Evolutionary conservation across 2,113 vertebrate genomes (phyloP), one percentile per base, ranked within the genome.

Genomic region (Zosterops lateralis): DNA sequence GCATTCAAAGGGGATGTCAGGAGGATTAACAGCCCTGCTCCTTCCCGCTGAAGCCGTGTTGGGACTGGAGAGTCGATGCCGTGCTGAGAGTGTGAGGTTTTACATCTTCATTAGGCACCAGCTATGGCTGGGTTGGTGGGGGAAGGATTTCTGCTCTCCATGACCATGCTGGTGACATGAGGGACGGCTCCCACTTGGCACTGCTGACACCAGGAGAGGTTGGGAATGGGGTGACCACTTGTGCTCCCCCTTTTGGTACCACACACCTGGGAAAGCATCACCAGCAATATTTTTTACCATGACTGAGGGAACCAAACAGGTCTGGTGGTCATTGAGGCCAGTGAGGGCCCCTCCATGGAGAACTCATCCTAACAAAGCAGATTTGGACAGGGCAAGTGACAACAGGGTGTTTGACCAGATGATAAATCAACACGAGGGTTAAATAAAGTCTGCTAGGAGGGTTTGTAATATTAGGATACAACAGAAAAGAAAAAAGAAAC

Each of bases 21-120:
- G n/a, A 90, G 92, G 96, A 93, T 94, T 78, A 92, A 96, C 20
- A 87, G 90, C n/a, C 54, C 40, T 7, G 66, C 94, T 91, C 89
- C 80, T 80, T 73, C 45, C 42, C 14, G 76, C 86, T 16, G 61
- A 74, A 85, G 60, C 77, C 0, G 5, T 1, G 9, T 3, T 32
- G 42, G 44, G 17, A 48, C 83, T 26, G 22, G 28, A 15, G 22
- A 84, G 90, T 24, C 12, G 57, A 79, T 34, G 12, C 48, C 4
- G 4, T 0, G 7, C 73, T 25, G 14, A 19, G 77, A 24, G 7
- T 3, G 20, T 14, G 3, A 14, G 66, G 44, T 68, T 88, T 84
- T 48, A 80, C 80, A 61, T 53, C 85, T 79, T 71, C 53, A 6
- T 64, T 8, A 70, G 45, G 31, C n/a, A 36, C 64, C 25, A 67